A percentile compares a stretch with the other conserved stretches of the same genome.
phyloP scores from a whole-genome alignment of 2,888 invertebrate species.

The Caenorhabditis wallacei region DNA sequence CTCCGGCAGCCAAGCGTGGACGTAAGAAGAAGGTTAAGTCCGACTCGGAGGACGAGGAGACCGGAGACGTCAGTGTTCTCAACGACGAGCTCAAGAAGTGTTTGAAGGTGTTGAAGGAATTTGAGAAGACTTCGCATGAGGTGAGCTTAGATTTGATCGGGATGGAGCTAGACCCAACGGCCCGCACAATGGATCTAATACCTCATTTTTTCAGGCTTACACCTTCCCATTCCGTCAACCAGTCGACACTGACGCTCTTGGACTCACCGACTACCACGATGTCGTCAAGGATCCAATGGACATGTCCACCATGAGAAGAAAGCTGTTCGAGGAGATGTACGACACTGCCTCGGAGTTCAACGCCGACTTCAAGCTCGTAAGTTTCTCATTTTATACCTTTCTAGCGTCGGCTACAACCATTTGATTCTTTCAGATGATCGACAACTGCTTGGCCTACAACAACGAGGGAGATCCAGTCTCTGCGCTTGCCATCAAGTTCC shows the following conservation, averaged over 20 bases:
- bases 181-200: too few species aligned
- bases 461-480: constrained; percentile 71
- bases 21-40: constrained; percentile 37
- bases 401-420: too few species aligned
- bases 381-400: not conserved
- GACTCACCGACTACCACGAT: constrained; percentile 96
- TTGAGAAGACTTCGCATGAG: constrained; percentile 17
- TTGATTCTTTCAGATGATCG: constrained; percentile 90
- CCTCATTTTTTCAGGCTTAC: constrained; percentile 40
- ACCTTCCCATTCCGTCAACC: constrained; percentile 94
- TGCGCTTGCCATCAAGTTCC: constrained; percentile 34
- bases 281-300: constrained; percentile 99
- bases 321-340: constrained; percentile 91
- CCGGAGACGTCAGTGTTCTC: constrained; percentile 25
- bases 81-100: constrained; percentile 53
- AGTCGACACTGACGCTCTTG: constrained; percentile 95
- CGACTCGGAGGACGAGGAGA: constrained; percentile 44
- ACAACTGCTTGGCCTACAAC: constrained; percentile 80
- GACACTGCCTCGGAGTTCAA: constrained; percentile 93
- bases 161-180: too few species aligned
- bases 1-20: constrained; percentile 35
- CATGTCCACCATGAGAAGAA: constrained; percentile 95
- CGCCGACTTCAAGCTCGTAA: constrained; percentile 86
- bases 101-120: constrained; percentile 8
- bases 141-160: constrained; percentile 26